A percentile compares a stretch with the other conserved stretches of the same genome.
phyloP scores from a whole-genome alignment of 2,888 invertebrate genomes.

The Xestia c-nigrum region DNA sequence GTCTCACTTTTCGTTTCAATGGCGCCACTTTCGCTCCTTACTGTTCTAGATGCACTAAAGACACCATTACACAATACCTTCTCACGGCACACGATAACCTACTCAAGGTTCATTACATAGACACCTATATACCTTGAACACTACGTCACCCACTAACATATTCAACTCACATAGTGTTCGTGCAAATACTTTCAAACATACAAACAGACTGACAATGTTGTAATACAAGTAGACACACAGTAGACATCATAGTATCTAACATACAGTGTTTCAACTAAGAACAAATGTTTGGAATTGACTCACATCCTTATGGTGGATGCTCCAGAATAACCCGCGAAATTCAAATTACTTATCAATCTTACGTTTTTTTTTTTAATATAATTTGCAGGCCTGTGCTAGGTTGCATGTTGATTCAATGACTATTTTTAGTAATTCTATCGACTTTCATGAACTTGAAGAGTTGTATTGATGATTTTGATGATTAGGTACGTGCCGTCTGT shows the following conservation, averaged over 20 bases:
- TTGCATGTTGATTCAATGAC: no score
- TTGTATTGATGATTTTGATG: no score
- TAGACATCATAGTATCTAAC: neutral
- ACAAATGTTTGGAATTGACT: neutral
- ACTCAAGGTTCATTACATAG: constrained; percentile 1
- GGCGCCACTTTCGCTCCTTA: neutral
- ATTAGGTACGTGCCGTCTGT: no score
- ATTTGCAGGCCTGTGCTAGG: no score
- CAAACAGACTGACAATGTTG: constrained; percentile 19
- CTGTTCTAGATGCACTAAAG: neutral
- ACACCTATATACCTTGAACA: neutral
- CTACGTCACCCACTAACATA: constrained; percentile 1
- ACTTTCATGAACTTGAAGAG: no score
- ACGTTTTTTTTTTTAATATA: no score
- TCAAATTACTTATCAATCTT: no score
- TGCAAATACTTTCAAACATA: constrained; percentile 35
- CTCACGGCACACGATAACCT: neutral
- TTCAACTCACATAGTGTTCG: constrained; percentile 1
- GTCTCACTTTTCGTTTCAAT: neutral
- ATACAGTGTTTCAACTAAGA: neutral
- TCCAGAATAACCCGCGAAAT: no score
- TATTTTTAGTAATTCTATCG: no score
- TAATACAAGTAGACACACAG: neutral
- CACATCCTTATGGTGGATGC: neutral
- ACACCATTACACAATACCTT: neutral